A percentile compares a stretch with the other conserved stretches of the same genome.
Conservation (phyloP, 1,140 invertebrate genomes). For the Saccostrea glomerata region DNA sequence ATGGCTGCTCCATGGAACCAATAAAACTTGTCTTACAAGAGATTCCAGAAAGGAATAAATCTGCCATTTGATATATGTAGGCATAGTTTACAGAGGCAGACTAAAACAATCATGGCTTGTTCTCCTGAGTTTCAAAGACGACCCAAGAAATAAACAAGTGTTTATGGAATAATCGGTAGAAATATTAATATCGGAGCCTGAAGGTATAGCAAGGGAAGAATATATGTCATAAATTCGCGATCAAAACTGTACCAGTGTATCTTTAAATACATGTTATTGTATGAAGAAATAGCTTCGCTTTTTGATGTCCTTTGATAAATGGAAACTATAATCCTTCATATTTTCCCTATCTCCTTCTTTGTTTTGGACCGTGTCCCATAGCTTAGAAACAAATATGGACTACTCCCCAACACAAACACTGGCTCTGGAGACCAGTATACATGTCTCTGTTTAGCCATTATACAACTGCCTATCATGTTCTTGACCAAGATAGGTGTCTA, state of each 20-base stretch:
- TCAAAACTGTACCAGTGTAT: too few species aligned
- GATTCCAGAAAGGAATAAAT: constrained; percentile 21
- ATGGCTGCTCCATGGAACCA: neutral
- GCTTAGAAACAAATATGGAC: constrained; percentile 10
- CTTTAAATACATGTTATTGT: neutral
- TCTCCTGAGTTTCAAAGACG: neutral
- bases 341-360: neutral
- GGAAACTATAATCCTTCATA: neutral
- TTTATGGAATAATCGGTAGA: neutral
- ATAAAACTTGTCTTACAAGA: constrained; percentile 15
- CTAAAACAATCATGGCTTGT: neutral
- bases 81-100: neutral
- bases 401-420: neutral
- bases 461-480: constrained; percentile 33
- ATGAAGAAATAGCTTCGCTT: neutral
- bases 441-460: constrained; percentile 11
- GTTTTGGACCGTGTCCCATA: neutral
- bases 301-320: constrained; percentile 2
- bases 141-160: neutral
- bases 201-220: neutral
- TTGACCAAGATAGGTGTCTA: constrained; percentile 35
- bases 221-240: too few species aligned
- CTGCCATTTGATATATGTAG: neutral
- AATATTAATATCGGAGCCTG: neutral
- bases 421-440: constrained; percentile 18